Conservation (phyloP, 2,888 invertebrate species). For the Sminthurides aquaticus region DNA sequence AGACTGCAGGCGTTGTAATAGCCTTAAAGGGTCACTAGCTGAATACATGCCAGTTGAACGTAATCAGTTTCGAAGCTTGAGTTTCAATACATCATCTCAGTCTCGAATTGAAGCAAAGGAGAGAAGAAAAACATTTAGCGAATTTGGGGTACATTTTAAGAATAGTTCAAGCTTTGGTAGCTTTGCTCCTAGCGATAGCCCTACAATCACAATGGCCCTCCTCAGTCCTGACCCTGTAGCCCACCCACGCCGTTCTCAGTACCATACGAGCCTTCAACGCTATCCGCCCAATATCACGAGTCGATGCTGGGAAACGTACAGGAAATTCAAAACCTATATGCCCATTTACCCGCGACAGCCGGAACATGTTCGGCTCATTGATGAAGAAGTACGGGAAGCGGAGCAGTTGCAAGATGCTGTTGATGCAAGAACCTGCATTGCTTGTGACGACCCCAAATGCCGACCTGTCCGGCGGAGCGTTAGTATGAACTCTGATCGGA, state of each 20-base stretch:
- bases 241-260: not conserved
- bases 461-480: not conserved
- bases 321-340: not conserved
- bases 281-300: conserved; percentile 13
- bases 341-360: conserved; percentile 13
- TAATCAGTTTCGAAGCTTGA: not conserved
- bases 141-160: conserved; percentile 6
- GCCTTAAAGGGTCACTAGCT: not conserved
- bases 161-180: conserved; percentile 7
- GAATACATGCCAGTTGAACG: not conserved
- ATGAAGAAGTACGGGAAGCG: not conserved
- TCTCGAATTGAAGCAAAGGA: no score
- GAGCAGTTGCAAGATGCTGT: not conserved
- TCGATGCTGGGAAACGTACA: conserved; percentile 18
- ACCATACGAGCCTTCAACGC: not conserved
- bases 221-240: conserved; percentile 11
- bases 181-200: conserved; percentile 20
- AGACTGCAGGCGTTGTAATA: not conserved
- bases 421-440: not conserved
- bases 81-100: not conserved
- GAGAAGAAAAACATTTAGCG: not conserved
- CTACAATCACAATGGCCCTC: conserved; percentile 19
- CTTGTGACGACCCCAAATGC: not conserved
- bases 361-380: not conserved
- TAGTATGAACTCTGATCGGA: not conserved